Evolutionary conservation across 2,888 invertebrate genomes (phyloP).

Genomic region (Baronia brevicornis): DNA sequence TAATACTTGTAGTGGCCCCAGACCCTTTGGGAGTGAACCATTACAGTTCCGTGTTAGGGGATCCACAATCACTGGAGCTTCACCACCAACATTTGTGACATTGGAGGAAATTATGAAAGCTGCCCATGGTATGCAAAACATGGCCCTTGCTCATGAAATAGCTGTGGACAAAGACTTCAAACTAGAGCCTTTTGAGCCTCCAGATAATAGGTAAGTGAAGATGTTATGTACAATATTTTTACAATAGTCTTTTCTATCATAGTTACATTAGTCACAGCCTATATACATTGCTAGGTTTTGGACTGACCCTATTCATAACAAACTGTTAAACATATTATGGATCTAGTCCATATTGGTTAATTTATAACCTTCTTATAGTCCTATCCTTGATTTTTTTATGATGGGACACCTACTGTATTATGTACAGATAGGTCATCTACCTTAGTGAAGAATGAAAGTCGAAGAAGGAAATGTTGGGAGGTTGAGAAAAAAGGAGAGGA

Average conservation of each 20-base stretch:
- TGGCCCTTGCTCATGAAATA: conserved; percentile 97
- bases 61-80: conserved; percentile 78
- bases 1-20: conserved; percentile 26
- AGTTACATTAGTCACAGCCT: neutral
- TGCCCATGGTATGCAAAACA: conserved; percentile 91
- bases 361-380: too few relatives aligned
- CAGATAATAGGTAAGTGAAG: conserved; percentile 80
- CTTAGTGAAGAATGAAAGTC: too few relatives aligned
- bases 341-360: too few relatives aligned
- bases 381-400: too few relatives aligned
- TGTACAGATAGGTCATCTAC: too few relatives aligned
- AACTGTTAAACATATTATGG: too few relatives aligned
- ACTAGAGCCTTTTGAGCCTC: conserved; percentile 86
- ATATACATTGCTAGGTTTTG: neutral
- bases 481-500: too few relatives aligned
- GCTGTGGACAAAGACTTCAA: conserved; percentile 95
- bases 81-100: conserved; percentile 89
- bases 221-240: conserved; percentile 9
- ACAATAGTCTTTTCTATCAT: conserved; percentile 3
- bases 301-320: too few relatives aligned
- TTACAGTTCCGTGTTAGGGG: conserved; percentile 76
- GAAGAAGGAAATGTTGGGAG: too few relatives aligned
- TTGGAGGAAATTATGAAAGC: conserved; percentile 91
- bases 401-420: too few relatives aligned
- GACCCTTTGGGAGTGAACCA: conserved; percentile 58